These are phyloP conservation scores for Andricus curvator DNA, from an alignment of 2,888 invertebrate species.

Conservation along the genomic window DNA sequence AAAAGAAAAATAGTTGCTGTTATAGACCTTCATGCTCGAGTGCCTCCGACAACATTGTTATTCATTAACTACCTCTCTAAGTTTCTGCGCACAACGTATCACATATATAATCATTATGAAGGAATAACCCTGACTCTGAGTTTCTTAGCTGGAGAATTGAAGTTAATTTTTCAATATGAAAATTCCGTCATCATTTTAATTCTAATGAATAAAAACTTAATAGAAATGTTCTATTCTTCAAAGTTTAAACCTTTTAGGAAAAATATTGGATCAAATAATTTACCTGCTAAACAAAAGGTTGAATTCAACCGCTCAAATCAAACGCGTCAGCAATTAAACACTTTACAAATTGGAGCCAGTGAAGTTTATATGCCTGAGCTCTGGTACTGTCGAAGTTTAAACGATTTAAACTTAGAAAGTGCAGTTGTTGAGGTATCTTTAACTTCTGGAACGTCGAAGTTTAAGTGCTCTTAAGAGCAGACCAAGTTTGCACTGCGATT, in stretches of 20 bases:
- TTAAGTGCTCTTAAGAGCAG: constrained; percentile 8
- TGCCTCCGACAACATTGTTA: not conserved
- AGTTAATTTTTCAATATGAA: not conserved
- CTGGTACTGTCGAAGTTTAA: constrained; percentile 11
- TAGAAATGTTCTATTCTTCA: not conserved
- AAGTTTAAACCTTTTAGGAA: not conserved
- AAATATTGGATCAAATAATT: not conserved
- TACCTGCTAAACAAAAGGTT: not conserved
- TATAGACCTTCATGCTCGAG: not conserved
- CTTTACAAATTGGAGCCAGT: not conserved
- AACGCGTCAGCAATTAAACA: constrained; percentile 3
- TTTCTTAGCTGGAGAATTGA: not conserved
- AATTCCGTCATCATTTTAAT: not conserved
- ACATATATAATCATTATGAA: not conserved
- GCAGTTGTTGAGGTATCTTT: constrained; percentile 2
- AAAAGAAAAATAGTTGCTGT: not conserved
- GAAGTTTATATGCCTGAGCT: constrained; percentile 12
- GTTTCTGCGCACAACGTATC: not conserved
- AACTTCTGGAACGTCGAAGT: constrained; percentile 13
- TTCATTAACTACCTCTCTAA: not conserved
- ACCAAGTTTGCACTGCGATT: not conserved
- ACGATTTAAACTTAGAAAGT: constrained; percentile 26
- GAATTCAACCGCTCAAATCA: not conserved
- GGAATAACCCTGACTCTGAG: not conserved
- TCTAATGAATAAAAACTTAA: not conserved